These are phyloP conservation scores for Eurystomus glaucurus DNA, from an alignment of 2,797 vertebrate genomes.

Conservation along the genomic window DNA sequence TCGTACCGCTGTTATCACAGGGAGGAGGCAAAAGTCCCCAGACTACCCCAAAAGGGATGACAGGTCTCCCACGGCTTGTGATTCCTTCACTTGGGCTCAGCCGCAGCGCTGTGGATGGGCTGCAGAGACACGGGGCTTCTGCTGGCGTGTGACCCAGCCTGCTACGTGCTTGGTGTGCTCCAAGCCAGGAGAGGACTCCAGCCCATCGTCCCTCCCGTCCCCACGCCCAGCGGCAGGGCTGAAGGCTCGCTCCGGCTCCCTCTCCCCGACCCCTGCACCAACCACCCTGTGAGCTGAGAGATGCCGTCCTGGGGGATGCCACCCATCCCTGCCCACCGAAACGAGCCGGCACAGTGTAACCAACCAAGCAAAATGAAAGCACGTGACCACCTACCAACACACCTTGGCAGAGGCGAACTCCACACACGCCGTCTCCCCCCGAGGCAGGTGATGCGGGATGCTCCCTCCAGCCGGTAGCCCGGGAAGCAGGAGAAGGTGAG, in stretches of 20 bases:
- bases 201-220: no score
- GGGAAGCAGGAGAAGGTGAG: constrained; percentile 98
- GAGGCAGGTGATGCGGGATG: constrained; percentile 93
- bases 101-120: no score
- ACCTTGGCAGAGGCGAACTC: constrained; percentile 99
- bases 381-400: constrained; percentile 99
- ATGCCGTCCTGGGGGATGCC: neutral
- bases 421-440: constrained; percentile 98
- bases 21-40: neutral
- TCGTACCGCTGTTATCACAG: neutral
- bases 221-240: no score
- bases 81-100: no score
- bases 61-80: no score
- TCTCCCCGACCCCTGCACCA: neutral
- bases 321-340: neutral
- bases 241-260: neutral
- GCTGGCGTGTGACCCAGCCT: no score
- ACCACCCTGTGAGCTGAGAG: neutral
- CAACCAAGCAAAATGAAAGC: constrained; percentile 94
- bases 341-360: constrained; percentile 18
- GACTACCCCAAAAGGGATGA: no score
- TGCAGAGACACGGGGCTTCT: no score
- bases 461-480: constrained; percentile 97
- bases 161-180: no score
- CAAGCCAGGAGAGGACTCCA: no score